Base-by-base conservation (phyloP, 2,113 vertebrate genomes). In the Prinia subflava region DNA sequence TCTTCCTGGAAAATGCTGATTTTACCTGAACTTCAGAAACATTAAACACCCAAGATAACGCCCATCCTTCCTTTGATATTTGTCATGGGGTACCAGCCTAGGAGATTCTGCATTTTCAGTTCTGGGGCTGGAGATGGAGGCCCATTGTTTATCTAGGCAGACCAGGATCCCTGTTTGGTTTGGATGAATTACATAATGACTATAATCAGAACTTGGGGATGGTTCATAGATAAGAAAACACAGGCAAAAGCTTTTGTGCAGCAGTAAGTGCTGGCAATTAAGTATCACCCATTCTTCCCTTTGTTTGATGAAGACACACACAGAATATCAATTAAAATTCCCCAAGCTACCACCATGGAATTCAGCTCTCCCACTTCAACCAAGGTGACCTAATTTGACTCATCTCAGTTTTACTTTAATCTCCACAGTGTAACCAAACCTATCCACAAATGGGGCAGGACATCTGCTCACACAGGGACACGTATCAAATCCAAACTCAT, bases 391-490 rank as follows among this genome's bases (percentile, higher is more conserved):
- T 50, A 27, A 55, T 81, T 70, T 83, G 47, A 69, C 59, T 55
- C 52, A 37, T 55, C 39, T 81, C n/a, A 47, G 15, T 55, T 70
- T 37, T 56, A 31, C 37, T 4, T 7, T 2, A 52, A 67, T 31
- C 50, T 18, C 69, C 42, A 8, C 20, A 53, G 4, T 11, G 15
- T 18, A 14, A 74, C 37, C 28, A 37, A 49, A 74, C 7, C 42
- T 9, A 6, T 2, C 3, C 30, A 13, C 21, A 41, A 62, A 35
- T 0, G 1, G 15, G 30, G 24, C 4, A 89, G n/a, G 37, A 39
- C 3, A 3, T 6, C 24, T 2, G 1, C 1, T 42, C 57, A 39
- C 24, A n/a, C 2, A 30, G 27, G 42, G 19, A n/a, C 0, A 1
- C 0, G 3, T 3, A 15, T 5, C 18, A 59, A 70, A 63, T 15